Evolutionary conservation across 2,797 vertebrate species (phyloP), one percentile per base, ranked within the genome.

Genomic region (Silurus aristotelis): DNA sequence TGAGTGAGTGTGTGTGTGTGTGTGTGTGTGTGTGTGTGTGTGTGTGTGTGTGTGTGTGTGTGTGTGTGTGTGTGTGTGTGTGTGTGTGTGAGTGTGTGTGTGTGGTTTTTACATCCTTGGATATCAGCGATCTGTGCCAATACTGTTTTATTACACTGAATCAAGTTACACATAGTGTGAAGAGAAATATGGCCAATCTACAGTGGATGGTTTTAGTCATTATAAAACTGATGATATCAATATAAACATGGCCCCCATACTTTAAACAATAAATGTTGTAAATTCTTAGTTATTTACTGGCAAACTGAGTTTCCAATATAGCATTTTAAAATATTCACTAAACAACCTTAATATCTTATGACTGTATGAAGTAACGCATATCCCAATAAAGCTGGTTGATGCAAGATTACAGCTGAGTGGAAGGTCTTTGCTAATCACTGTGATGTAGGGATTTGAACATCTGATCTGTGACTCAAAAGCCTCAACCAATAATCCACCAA

Each of bases 41-140:
- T 56, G 13, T 56, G 55, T 56, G 55, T 56, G 55, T 56, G 55
- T 56, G 55, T 56, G 56, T 91, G 78, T 85, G 70, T 60, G 38
- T 58, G 56, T 58, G 56, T 58, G 56, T 58, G 56, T 58, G 56
- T 58, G 56, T 58, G 56, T 58, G 56, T 58, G 56, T 58, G 55
- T 56, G 55, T 56, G 55, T 56, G 13, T 56, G 55, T 56, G 55
- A 5, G 55, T 56, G 55, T 56, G 55, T 56, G 56, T 91, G 78
- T 85, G 70, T 60, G 38, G 86, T 73, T 92, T 89, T 92, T 83
- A 48, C 89, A 80, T 84, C 90, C 48, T 92, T 61, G 89, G 89
- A 93, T 90, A 90, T 92, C 90, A 89, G 89, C 91, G 80, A 79
- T 89, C 89, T 0, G 56, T 91, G 92, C 86, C 86, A 89, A 88